Evolutionary conservation across 2,113 vertebrate species (phyloP).

Genomic region (Ceuthmochares aereus): DNA sequence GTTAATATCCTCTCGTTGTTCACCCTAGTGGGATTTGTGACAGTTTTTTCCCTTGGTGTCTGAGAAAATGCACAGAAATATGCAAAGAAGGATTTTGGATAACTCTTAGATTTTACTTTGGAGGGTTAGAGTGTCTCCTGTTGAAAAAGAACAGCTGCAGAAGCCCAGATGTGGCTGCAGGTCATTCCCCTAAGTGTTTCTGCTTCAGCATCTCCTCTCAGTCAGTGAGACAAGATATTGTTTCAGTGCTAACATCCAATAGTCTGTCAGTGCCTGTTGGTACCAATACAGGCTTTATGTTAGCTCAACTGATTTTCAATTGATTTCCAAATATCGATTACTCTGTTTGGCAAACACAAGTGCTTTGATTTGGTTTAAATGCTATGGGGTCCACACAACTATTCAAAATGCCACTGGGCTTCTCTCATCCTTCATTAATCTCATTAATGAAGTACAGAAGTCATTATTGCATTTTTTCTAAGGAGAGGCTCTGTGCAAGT

Average conservation of each 20-base stretch:
- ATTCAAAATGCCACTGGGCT: not conserved
- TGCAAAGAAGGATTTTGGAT: not conserved
- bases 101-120: not conserved
- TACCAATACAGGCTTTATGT: not conserved
- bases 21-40: not conserved
- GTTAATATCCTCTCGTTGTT: not conserved
- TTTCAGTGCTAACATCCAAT: not conserved
- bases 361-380: not conserved
- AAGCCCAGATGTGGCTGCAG: not conserved
- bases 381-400: not conserved
- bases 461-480: not conserved
- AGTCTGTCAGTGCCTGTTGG: not conserved
- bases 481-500: not conserved
- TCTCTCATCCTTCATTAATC: not conserved
- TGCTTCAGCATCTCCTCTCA: not conserved
- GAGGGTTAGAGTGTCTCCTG: not conserved
- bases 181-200: not conserved
- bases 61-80: not conserved
- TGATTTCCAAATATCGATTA: not conserved
- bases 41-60: not conserved
- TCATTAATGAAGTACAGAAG: not conserved
- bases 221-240: rapidly evolving
- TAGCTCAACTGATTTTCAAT: rapidly evolving
- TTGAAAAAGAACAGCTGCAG: not conserved
- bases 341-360: not conserved